phyloP scores from a whole-genome alignment of 2,888 invertebrate genomes.

The Hydrotaea diabolus region DNA sequence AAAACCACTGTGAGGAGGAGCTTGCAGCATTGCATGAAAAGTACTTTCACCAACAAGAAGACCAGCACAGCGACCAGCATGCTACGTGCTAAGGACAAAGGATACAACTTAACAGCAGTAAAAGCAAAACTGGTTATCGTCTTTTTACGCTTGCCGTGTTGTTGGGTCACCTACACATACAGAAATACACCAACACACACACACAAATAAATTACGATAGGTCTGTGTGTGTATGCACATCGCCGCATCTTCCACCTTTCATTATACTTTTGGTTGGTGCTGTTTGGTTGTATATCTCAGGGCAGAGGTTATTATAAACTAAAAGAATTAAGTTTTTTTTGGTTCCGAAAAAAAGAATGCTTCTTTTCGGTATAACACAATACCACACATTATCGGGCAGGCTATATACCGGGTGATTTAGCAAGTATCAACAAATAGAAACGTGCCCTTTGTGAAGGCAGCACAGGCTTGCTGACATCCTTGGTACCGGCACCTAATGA shows the following conservation, averaged over 20 bases:
- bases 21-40: slow-evolving; percentile 69
- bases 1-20: slow-evolving; percentile 48
- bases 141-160: slow-evolving; percentile 63
- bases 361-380: slow-evolving; percentile 13
- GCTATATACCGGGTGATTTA: not conserved
- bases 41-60: slow-evolving; percentile 68
- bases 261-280: not conserved
- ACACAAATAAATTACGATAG: slow-evolving; percentile 13
- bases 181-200: not conserved
- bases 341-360: not conserved
- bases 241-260: slow-evolving; percentile 16
- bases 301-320: slow-evolving; percentile 35
- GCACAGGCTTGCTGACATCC: slow-evolving; percentile 22
- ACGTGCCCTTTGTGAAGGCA: slow-evolving; percentile 4
- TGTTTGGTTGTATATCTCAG: slow-evolving; percentile 19
- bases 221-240: not conserved
- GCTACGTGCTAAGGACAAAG: slow-evolving; percentile 38
- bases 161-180: slow-evolving; percentile 37
- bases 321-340: slow-evolving; percentile 28
- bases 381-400: not conserved
- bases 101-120: slow-evolving; percentile 40
- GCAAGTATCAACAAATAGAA: slow-evolving; percentile 2
- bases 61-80: slow-evolving; percentile 70
- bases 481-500: slow-evolving; percentile 9
- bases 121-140: slow-evolving; percentile 65